A percentile compares a stretch with the other conserved stretches of the same genome.
Evolutionary conservation across 2,113 vertebrate species (phyloP).

Genomic region (Carlito syrichta): DNA sequence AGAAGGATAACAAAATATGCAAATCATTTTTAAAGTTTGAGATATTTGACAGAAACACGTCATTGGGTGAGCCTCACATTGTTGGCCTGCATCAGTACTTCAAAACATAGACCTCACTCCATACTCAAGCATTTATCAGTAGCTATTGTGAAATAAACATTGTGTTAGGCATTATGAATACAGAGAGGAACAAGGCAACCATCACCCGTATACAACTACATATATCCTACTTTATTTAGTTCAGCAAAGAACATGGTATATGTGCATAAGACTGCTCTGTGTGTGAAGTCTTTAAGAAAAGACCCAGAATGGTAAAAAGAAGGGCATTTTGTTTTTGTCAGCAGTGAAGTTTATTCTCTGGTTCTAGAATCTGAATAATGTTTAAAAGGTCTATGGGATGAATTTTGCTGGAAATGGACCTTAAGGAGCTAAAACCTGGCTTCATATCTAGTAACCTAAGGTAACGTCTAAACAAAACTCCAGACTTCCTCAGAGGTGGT

Average conservation of each 20-base stretch:
- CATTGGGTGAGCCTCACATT: too few relatives aligned
- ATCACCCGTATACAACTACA: fast-evolving
- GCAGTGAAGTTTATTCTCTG: background rate
- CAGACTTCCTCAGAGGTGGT: fast-evolving
- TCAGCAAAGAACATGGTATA: fast-evolving
- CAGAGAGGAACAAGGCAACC: too few relatives aligned
- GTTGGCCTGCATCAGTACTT: background rate
- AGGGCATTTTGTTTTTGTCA: too few relatives aligned
- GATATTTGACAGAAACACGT: background rate
- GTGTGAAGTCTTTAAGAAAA: too few relatives aligned
- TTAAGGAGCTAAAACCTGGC: background rate
- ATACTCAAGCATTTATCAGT: too few relatives aligned
- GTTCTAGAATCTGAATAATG: background rate
- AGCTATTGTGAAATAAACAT: too few relatives aligned
- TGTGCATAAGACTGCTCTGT: background rate
- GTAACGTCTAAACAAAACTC: too few relatives aligned
- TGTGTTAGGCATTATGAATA: too few relatives aligned
- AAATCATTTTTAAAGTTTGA: background rate
- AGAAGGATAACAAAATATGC: background rate
- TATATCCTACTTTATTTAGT: background rate
- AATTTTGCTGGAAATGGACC: background rate
- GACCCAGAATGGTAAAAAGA: background rate
- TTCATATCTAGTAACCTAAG: fast-evolving
- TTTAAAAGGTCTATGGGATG: background rate
- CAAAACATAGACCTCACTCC: background rate